Conservation (phyloP, 1,140 invertebrate species). For the Sycophaga agraensis region DNA sequence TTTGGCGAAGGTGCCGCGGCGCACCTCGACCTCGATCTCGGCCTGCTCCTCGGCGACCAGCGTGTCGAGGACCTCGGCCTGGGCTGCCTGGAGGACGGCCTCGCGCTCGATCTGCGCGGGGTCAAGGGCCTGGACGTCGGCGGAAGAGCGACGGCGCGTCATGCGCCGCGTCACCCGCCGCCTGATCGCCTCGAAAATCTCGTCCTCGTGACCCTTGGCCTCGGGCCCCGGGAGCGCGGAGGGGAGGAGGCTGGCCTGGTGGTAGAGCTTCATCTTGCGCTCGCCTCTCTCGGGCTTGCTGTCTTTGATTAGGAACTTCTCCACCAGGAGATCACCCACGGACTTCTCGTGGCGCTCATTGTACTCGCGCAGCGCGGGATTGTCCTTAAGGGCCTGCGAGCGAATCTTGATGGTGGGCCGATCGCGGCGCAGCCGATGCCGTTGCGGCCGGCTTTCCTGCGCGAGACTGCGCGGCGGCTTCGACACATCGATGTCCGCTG, state of each 20-base stretch:
- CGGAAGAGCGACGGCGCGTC: constrained; percentile 48
- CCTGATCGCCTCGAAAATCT: constrained; percentile 35
- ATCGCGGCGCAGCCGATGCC: constrained; percentile 42
- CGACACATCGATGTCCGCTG: constrained; percentile 80
- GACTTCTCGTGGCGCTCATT: constrained; percentile 61
- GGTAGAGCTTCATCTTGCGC: constrained; percentile 34
- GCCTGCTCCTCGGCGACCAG: constrained; percentile 55
- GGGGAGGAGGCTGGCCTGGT: constrained; percentile 37
- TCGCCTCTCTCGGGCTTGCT: constrained; percentile 51
- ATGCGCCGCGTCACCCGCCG: constrained; percentile 45
- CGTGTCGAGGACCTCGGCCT: constrained; percentile 53
- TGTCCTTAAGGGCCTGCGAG: constrained; percentile 55
- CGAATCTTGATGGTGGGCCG: constrained; percentile 52
- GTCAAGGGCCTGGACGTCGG: constrained; percentile 42
- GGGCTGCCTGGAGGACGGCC: constrained; percentile 46
- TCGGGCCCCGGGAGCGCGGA: not conserved
- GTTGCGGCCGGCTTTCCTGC: constrained; percentile 33
- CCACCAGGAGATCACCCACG: constrained; percentile 70
- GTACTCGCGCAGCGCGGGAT: constrained; percentile 51
- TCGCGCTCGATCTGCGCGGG: constrained; percentile 46
- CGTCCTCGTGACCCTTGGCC: constrained; percentile 11
- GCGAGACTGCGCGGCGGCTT: constrained; percentile 53
- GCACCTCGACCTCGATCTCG: constrained; percentile 45
- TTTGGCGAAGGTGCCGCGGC: constrained; percentile 41
- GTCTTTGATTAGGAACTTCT: constrained; percentile 74